Base-by-base conservation (phyloP, 1,140 invertebrate species). In the Macrostomum lignano region DNA sequence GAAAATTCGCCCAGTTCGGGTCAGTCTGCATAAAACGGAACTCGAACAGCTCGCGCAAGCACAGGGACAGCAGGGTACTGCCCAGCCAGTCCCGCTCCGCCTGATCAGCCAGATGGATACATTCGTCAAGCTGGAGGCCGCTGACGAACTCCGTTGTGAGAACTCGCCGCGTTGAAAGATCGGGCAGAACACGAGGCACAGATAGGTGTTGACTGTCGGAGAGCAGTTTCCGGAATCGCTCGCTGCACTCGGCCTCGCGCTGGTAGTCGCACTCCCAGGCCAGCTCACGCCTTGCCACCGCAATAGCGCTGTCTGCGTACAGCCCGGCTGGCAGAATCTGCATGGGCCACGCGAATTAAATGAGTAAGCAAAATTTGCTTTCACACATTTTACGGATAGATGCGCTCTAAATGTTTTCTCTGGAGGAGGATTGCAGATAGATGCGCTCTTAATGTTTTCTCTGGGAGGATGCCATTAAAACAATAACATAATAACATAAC, bases 1-100 rank as follows among this genome's bases (percentile, higher is more conserved):
- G 72, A 55, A 96, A 98, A 49, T 98, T 98, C 0, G 84, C 77
- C 88, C 88, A 98, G 60, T 96, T 98, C 0, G 88, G 86, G 65
- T 98, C 88, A 3, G 88, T 96, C 63, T 98, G 88, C 86, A 96
- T 96, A 47, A 78, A 86, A 30, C 69, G 64, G 49, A 86, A 76
- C 34, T 73, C 65, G 53, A 93, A 88, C 40, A 96, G 65, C 57
- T 96, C 88, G 11, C 67, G 65, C 1, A 96, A 58, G 44, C 73
- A 78, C 1, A 98, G 57, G 37, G 73, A 65, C 56, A 96, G 68
- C 22, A 93, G 67, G 34, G 74, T 67, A 45, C 65, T 61, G 7
- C 70, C 32, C 7, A 36, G 10, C 36, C 24, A 36, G 5, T 5
- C n/a, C 9, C 9, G 6, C 19, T 7, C n/a, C 7, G 10, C 9